These are phyloP conservation scores for Stegodyphus mimosarum DNA, from an alignment of 1,140 invertebrate species.

Conservation along the genomic window DNA sequence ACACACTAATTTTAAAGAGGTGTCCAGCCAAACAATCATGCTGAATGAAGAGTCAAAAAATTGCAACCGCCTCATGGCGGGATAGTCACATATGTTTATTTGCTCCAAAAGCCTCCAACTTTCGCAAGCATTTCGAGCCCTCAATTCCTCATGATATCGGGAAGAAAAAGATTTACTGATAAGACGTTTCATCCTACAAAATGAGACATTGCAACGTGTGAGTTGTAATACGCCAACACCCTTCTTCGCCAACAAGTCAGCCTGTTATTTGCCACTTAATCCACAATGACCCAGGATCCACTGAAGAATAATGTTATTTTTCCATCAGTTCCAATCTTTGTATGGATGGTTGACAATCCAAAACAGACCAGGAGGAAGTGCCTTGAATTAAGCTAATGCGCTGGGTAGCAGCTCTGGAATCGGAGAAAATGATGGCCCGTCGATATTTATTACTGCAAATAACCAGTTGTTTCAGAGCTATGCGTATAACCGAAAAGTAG, in stretches of 20 bases:
- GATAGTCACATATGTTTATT: neutral
- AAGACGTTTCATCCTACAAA: neutral
- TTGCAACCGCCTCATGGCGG: neutral
- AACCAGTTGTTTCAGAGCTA: neutral
- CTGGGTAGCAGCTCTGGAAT: neutral
- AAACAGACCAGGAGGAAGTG: neutral
- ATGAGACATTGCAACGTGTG: neutral
- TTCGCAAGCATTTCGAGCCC: neutral
- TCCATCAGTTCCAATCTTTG: neutral
- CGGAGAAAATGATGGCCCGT: neutral
- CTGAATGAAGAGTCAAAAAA: neutral
- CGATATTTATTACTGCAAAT: neutral
- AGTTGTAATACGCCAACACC: neutral
- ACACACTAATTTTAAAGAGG: conserved; percentile 1
- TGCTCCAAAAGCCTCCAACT: neutral
- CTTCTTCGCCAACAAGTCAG: neutral
- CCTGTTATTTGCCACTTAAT: neutral
- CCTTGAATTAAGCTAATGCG: neutral
- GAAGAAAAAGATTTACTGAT: neutral
- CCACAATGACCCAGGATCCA: neutral
- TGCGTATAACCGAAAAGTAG: neutral
- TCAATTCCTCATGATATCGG: neutral
- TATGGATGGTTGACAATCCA: neutral
- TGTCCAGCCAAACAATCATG: neutral
- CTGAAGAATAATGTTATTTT: neutral